phyloP scores from a whole-genome alignment of 2,113 vertebrate genomes.

The Eulemur rufifrons region DNA sequence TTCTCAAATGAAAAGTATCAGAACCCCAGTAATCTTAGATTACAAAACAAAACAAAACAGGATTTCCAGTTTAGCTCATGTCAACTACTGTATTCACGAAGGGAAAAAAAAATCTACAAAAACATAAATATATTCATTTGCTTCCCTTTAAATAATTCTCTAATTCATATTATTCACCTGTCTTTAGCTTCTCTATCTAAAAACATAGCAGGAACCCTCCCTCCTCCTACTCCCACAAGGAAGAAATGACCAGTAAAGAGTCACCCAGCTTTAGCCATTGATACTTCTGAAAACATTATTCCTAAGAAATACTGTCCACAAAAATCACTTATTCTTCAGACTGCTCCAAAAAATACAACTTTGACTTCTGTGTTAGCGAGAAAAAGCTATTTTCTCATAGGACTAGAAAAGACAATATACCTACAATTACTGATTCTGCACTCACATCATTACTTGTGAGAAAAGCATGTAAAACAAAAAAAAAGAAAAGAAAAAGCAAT shows the following conservation, averaged over 20 bases:
- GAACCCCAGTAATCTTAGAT: constrained; percentile 15
- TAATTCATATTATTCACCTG: background rate
- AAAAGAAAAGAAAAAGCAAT: background rate
- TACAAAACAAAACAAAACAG: background rate
- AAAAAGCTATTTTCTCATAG: background rate
- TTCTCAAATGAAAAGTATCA: background rate
- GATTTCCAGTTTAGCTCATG: background rate
- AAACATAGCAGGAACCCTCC: background rate
- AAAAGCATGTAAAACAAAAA: background rate
- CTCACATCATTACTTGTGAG: background rate
- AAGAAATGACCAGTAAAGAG: background rate
- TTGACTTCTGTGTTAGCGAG: background rate
- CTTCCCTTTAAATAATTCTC: constrained; percentile 22
- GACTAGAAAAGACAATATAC: background rate
- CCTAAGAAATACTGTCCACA: background rate
- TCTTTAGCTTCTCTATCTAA: constrained; percentile 14
- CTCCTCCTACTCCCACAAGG: background rate
- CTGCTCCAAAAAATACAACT: background rate
- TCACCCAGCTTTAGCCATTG: background rate
- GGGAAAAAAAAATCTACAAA: background rate
- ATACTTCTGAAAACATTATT: constrained; percentile 35
- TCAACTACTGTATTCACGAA: background rate
- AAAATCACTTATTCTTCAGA: background rate
- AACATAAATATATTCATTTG: background rate
- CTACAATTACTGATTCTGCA: constrained; percentile 14